Conservation (phyloP, 35 echinoderm and acorn worm genomes). For the Ophiothrix spiculata region DNA sequence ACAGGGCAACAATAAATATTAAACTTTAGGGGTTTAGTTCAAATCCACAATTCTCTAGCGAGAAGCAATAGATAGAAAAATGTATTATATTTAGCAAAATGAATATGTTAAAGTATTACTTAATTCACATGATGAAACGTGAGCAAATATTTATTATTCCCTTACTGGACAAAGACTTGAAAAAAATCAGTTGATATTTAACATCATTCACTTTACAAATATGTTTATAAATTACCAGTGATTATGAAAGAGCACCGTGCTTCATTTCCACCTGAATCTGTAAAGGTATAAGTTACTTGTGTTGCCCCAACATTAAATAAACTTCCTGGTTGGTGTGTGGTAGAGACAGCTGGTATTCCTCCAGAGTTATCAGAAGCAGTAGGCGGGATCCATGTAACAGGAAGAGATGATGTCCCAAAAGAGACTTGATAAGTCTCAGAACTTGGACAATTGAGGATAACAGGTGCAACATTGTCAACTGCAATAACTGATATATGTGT, state of each 20-base stretch:
- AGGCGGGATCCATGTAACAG: constrained; percentile 61
- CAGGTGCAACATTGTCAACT: constrained; percentile 19
- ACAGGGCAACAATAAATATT: too few species aligned
- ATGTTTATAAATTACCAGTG: too few species aligned
- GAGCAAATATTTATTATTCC: too few species aligned
- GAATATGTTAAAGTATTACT: too few species aligned
- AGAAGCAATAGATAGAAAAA: too few species aligned
- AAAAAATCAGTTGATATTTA: too few species aligned
- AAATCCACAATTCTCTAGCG: too few species aligned
- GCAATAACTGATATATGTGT: not conserved
- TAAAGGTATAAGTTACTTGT: constrained; percentile 54
- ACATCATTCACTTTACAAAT: too few species aligned
- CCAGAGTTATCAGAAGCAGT: constrained; percentile 50
- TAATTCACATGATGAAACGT: too few species aligned
- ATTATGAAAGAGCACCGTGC: constrained; percentile 34
- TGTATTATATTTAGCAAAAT: too few species aligned
- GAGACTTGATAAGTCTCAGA: constrained; percentile 22
- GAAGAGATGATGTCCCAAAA: constrained; percentile 1
- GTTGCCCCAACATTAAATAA: constrained; percentile 34
- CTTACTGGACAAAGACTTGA: too few species aligned
- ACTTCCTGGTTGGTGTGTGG: constrained; percentile 24
- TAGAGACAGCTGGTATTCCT: not conserved
- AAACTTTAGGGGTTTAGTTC: too few species aligned
- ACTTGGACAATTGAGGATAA: constrained; percentile 7
- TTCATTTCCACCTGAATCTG: constrained; percentile 14